Evolutionary conservation across 2,113 vertebrate genomes (phyloP), one percentile per base, ranked within the genome.

Genomic region (Lipotes vexillifer): DNA sequence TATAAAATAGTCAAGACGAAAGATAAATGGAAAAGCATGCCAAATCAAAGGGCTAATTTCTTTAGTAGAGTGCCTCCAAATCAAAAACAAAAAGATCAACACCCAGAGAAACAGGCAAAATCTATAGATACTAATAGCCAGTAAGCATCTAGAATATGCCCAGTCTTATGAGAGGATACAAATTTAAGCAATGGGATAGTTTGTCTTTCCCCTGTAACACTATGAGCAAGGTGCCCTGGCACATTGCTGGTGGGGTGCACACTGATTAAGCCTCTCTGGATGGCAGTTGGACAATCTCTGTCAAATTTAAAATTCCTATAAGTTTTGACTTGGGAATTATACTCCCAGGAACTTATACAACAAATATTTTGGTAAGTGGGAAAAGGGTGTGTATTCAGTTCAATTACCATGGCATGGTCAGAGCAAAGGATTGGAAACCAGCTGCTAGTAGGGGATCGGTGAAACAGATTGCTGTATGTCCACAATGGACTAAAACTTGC

Each of bases 221-320:
- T 1, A 4, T 2, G 9, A 21, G 17, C 65, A 9, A 13, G 66
- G 25, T 9, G 0, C 52, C 59, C 14, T 65, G 4, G 0, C 10
- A 4, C 2, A 0, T 0, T 15, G n/a, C 78, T 15, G 9, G 1
- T 13, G 59, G n/a, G 36, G 5, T 29, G 0, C 63, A 18, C 38
- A 2, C 1, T 44, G 69, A 83, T 5, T 25, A 9, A 41, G 29
- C 36, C 61, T 59, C 41, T n/a, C 59, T 46, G 46, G 27, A 29
- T 49, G 52, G 61, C 44, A 9, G 11, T 23, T 66, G 15, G 77
- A 74, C n/a, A 4, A 7, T 21, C 6, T 20, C 41, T 9, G 15
- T 55, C 38, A 41, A 27, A 7, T 66, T 10, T 33, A 20, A 44
- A 71, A 49, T 3, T 46, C 36, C 44, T 9, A 2, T 13, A 8